phyloP scores from a whole-genome alignment of 1,140 invertebrate genomes.

The Ectropis grisescens region DNA sequence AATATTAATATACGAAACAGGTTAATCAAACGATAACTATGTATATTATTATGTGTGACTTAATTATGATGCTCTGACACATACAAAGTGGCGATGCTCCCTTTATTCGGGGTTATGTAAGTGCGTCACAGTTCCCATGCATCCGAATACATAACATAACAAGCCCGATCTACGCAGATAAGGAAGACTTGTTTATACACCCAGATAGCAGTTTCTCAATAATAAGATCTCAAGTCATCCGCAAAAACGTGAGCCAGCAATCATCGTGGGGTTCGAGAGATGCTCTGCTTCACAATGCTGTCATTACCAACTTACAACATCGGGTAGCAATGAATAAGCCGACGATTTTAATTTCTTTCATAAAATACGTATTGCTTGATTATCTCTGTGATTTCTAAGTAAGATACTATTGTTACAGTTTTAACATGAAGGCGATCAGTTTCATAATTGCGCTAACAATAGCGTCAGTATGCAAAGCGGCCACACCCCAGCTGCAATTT shows the following conservation, averaged over 20 bases:
- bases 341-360: no score
- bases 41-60: no score
- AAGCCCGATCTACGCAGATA: constrained; percentile 39
- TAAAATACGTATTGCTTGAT: no score
- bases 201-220: constrained; percentile 37
- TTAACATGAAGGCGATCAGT: constrained; percentile 37
- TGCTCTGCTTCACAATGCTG: constrained; percentile 31
- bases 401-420: constrained; percentile 42
- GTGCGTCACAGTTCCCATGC: constrained; percentile 43
- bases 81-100: no score
- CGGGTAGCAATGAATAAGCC: constrained; percentile 2
- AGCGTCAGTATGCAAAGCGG: constrained; percentile 31
- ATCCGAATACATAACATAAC: constrained; percentile 53
- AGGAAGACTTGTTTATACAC: constrained; percentile 29
- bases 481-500: constrained; percentile 79
- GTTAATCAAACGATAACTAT: no score
- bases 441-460: constrained; percentile 35
- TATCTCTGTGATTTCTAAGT: no score
- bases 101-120: constrained; percentile 30
- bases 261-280: constrained; percentile 26
- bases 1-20: no score
- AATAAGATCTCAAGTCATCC: constrained; percentile 35
- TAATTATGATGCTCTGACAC: no score
- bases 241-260: constrained; percentile 50
- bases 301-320: constrained; percentile 40